Conservation (phyloP, 1,140 invertebrate genomes). For the Drosophila sechellia region DNA sequence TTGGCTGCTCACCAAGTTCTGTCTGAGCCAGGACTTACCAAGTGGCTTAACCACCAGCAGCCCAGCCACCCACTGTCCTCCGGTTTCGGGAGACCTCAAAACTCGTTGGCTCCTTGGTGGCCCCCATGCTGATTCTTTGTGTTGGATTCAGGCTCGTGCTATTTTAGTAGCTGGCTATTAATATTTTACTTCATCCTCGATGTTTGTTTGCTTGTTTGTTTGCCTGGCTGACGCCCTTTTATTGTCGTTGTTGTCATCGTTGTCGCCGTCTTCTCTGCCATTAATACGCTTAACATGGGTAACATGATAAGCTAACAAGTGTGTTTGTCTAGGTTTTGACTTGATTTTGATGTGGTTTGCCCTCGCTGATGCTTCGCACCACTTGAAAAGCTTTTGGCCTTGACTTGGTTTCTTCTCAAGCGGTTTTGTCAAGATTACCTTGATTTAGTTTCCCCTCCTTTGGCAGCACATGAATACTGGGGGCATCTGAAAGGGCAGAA, state of each 20-base stretch:
- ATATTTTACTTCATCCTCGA: conserved; percentile 68
- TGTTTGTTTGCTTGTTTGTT: conserved; percentile 49
- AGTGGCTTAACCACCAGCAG: conserved; percentile 32
- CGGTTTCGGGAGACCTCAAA: conserved; percentile 28
- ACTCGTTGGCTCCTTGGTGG: conserved; percentile 26
- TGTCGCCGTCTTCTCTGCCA: conserved; percentile 42
- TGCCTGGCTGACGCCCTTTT: conserved; percentile 55
- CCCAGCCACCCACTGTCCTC: neutral
- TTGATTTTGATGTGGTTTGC: conserved; percentile 68
- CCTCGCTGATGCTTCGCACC: neutral
- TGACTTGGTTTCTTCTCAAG: conserved; percentile 31
- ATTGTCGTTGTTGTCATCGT: conserved; percentile 39
- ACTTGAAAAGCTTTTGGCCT: conserved; percentile 43
- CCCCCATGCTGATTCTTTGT: conserved; percentile 41
- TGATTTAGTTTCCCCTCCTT: conserved; percentile 3
- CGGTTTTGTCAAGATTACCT: conserved; percentile 33
- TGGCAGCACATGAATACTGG: neutral
- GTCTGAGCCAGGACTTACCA: conserved; percentile 40
- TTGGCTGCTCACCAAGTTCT: conserved; percentile 49
- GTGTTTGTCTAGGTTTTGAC: conserved; percentile 78
- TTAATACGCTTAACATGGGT: conserved; percentile 81
- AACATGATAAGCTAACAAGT: conserved; percentile 83
- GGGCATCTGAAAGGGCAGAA: neutral
- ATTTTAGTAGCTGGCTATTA: conserved; percentile 79
- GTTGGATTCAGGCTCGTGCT: conserved; percentile 52